Evolutionary conservation across 1,140 invertebrate species (phyloP).

Genomic region (Pseudomyrmex gracilis): DNA sequence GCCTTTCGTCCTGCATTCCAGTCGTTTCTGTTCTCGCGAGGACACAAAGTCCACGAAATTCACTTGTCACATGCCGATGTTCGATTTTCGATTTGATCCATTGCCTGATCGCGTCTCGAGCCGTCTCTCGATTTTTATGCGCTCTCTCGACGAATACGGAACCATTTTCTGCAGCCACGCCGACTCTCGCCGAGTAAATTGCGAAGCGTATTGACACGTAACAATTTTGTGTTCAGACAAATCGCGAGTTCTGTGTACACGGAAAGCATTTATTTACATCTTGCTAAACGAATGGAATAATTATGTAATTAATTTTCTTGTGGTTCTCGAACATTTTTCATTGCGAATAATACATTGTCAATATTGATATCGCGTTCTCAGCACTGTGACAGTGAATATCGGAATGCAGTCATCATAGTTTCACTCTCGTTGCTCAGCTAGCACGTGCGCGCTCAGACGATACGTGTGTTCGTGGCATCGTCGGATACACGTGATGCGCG

Average conservation of each 20-base stretch:
- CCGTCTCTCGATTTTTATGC: constrained; percentile 20
- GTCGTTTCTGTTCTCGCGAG: neutral
- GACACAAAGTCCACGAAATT: constrained; percentile 60
- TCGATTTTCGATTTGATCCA: constrained; percentile 67
- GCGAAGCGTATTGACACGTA: neutral
- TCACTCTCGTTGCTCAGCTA: neutral
- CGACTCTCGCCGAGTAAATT: neutral
- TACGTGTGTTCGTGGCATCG: neutral
- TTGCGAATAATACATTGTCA: too few relatives aligned
- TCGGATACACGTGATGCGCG: neutral
- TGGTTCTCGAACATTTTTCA: too few relatives aligned
- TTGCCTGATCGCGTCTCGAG: neutral
- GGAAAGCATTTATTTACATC: too few relatives aligned
- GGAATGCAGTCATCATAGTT: too few relatives aligned
- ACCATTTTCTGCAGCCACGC: too few relatives aligned
- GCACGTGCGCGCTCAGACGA: constrained; percentile 1
- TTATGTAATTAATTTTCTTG: too few relatives aligned
- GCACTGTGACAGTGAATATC: too few relatives aligned
- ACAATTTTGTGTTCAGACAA: neutral
- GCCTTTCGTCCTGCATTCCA: neutral
- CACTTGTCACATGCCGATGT: constrained; percentile 66
- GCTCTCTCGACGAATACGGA: constrained; percentile 14
- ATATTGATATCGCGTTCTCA: too few relatives aligned
- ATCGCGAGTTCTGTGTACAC: neutral
- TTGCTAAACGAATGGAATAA: too few relatives aligned